Evolutionary conservation across 2,797 vertebrate genomes (phyloP).

Genomic region (Propithecus deckenii): DNA sequence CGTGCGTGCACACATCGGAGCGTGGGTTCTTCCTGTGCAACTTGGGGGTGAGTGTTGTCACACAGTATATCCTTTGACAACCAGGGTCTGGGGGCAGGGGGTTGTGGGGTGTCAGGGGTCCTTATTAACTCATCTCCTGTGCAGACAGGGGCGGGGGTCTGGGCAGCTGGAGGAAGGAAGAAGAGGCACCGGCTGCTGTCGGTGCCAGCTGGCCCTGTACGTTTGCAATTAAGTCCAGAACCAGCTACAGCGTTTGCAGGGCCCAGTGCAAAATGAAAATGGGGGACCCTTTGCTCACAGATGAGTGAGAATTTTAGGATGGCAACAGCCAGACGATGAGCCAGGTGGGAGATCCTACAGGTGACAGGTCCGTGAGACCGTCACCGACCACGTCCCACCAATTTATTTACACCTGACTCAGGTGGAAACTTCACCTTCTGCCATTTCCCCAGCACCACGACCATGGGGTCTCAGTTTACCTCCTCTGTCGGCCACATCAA

Average conservation of each 20-base stretch:
- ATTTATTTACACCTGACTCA: accelerated
- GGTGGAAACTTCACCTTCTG: background rate
- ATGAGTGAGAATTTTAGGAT: background rate
- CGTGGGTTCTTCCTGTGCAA: background rate
- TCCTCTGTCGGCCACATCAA: too few species aligned
- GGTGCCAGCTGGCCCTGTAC: accelerated
- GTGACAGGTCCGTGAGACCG: accelerated
- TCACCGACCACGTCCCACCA: background rate
- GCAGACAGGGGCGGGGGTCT: background rate
- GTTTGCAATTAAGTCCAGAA: background rate
- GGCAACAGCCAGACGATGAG: background rate
- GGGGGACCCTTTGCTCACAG: background rate
- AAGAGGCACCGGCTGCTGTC: accelerated
- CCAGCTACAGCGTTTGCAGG: background rate
- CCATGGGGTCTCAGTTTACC: accelerated
- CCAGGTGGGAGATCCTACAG: too few species aligned
- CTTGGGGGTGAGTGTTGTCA: background rate
- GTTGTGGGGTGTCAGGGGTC: background rate
- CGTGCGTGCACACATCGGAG: accelerated
- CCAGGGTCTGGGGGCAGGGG: background rate
- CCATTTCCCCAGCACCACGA: accelerated
- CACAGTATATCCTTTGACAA: background rate
- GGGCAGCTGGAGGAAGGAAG: background rate
- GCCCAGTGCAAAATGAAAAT: background rate
- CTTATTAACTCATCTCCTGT: too few species aligned